phyloP scores from a whole-genome alignment of 2,113 vertebrate genomes.

The Trematomus loennbergii region DNA sequence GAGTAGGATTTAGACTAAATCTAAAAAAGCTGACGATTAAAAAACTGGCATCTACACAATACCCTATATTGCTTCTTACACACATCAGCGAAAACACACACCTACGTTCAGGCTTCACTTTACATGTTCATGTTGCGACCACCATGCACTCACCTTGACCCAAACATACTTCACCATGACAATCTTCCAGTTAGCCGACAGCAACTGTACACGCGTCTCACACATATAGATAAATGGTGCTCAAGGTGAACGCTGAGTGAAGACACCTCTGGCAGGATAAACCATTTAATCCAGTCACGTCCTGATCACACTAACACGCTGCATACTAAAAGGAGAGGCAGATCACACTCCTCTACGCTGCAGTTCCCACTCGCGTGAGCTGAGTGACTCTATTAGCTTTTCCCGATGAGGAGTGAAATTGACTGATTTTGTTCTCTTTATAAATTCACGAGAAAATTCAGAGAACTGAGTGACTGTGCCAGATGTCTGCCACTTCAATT shows the following conservation, averaged over 20 bases:
- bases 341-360: conserved; percentile 1
- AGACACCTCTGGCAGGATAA: conserved; percentile 43
- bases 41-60: no score
- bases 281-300: conserved; percentile 53
- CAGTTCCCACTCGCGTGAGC: not conserved
- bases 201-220: not conserved
- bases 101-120: not conserved
- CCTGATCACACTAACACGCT: conserved; percentile 7
- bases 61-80: not conserved
- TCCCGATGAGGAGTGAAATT: not conserved
- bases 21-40: no score
- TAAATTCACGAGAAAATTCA: not conserved
- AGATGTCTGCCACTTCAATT: conserved; percentile 24
- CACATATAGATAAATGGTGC: conserved; percentile 14
- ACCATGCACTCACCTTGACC: not conserved
- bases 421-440: not conserved
- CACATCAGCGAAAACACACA: no score
- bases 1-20: no score
- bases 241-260: conserved; percentile 59
- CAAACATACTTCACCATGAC: not conserved
- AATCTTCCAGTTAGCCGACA: not conserved
- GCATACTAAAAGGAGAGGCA: conserved; percentile 14
- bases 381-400: not conserved
- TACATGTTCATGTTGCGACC: not conserved
- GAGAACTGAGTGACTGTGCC: not conserved